Base-by-base conservation (phyloP, 2,888 invertebrate species). In the Amiota minor region DNA sequence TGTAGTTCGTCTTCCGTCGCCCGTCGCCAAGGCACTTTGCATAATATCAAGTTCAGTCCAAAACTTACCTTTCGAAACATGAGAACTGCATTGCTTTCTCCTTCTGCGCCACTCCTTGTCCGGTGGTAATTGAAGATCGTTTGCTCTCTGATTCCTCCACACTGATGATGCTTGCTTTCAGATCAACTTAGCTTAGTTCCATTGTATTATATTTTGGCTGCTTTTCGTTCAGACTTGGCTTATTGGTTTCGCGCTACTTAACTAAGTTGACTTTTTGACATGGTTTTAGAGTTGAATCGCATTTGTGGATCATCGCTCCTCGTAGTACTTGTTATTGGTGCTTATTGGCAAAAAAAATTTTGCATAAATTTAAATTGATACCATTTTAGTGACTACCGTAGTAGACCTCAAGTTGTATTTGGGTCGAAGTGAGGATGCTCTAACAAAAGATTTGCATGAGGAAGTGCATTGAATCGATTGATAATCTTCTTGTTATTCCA, bases 21-120 rank as follows among this genome's bases (percentile, higher is more conserved):
- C 72, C 69, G 70, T 74, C 76, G 74, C 71, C 72, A 73, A 23
- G 23, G 75, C 76, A 78, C 80, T 82, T 85, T 71, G 81, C 79
- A 81, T 76, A 81, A 80, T 81, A 81, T 80, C 79, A 82, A 79
- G 84, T 80, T 85, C 85, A 84, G 56, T 56, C 18, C 1, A 16
- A 14, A 35, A 35, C 6, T 35, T 35, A 35, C 35, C 35, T 35
- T 35, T 35, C 35, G 35, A 35, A 35, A 35, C 35, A 35, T 35
- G 35, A 35, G 35, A 35, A 35, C 35, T 35, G 35, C 35, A 35
- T 35, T 35, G 61, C 45, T 14, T 35, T 12, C 62, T 35, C 18
- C 62, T 62, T 11, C 35, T 35, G 62, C 35, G 6, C 45, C 2
- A 8, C 62, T 20, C 59, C 16, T 20, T 59, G 20, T 20, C 18